Conservation (phyloP, 2,888 invertebrate genomes). For the Platerodrilus igneus region DNA sequence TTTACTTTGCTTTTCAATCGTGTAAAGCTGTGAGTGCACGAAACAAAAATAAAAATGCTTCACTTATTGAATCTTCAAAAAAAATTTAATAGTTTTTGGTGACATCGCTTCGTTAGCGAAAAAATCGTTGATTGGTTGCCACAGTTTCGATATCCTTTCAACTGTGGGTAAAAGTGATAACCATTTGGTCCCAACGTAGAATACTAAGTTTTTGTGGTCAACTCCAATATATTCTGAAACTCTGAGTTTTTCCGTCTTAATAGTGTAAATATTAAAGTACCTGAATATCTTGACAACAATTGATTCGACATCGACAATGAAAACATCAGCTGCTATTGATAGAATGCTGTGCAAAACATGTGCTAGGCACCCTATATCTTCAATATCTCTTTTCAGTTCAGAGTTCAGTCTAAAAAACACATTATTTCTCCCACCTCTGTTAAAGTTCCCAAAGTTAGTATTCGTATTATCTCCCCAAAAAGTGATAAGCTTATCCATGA, state of each 20-base stretch:
- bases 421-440: not conserved
- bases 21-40: not conserved
- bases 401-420: not conserved
- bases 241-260: conserved; percentile 2
- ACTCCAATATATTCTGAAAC: not conserved
- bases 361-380: conserved; percentile 15
- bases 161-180: not conserved
- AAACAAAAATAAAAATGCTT: not conserved
- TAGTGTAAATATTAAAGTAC: conserved; percentile 5
- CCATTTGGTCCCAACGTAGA: not conserved
- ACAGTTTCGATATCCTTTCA: not conserved
- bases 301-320: not conserved
- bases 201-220: not conserved
- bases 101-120: not conserved
- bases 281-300: not conserved
- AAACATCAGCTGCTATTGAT: not conserved
- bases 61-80: not conserved
- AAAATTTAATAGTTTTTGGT: not conserved
- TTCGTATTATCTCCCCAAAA: not conserved
- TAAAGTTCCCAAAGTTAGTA: not conserved
- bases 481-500: not conserved
- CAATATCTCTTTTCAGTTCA: conserved; percentile 1
- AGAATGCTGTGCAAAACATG: conserved; percentile 6
- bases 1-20: not conserved
- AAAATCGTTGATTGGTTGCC: not conserved